phyloP scores from a whole-genome alignment of 2,797 vertebrate genomes.

The Chlorospingus flavigularis region DNA sequence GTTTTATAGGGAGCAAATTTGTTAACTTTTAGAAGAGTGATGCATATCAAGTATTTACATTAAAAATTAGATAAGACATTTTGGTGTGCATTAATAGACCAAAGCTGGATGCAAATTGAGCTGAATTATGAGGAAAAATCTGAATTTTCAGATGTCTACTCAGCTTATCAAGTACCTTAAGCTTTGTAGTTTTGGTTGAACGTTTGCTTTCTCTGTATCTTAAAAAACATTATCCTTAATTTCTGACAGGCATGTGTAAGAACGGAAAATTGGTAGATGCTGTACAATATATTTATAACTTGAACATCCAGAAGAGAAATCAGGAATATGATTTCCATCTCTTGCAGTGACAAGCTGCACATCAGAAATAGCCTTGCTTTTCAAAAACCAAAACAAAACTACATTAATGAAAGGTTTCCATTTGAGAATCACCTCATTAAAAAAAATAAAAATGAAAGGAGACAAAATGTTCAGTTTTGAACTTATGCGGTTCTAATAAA shows the following conservation, averaged over 20 bases:
- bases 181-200: background rate
- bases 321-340: background rate
- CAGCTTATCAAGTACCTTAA: background rate
- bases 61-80: background rate
- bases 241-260: background rate
- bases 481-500: background rate
- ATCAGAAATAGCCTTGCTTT: background rate
- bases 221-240: background rate
- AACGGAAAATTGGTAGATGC: background rate
- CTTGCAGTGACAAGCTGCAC: background rate
- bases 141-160: background rate
- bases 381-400: background rate
- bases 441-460: rapidly evolving
- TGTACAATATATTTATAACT: background rate
- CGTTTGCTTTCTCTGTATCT: background rate
- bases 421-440: background rate
- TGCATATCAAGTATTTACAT: background rate
- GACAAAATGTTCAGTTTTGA: background rate
- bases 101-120: background rate
- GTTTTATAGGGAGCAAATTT: background rate
- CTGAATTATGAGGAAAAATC: background rate
- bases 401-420: background rate
- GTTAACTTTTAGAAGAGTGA: background rate
- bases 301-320: background rate
- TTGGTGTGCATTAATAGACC: background rate